Base-by-base conservation (phyloP, 2,888 invertebrate genomes). In the Perizoma affinitatum region DNA sequence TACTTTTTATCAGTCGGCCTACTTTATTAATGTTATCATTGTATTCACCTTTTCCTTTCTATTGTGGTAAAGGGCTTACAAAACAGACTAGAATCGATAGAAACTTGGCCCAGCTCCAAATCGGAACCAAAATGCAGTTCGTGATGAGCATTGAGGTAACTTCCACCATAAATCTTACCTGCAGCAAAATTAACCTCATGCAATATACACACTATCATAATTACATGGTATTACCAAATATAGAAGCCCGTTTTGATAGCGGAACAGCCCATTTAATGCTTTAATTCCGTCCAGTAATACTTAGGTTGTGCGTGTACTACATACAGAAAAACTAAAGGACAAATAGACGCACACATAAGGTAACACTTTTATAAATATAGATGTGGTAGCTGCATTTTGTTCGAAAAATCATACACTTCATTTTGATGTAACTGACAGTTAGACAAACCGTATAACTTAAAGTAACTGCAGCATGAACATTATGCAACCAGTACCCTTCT, bases 81-180 rank as follows among this genome's bases (percentile, higher is more conserved):
- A 60, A 60, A 58, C 42, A 47, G 53, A 34, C 42, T 22, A 42
- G 46, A 68, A 68, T 68, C 66, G 65, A 68, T 68, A 41, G 36
- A 5, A 53, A 40, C n/a, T 59, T 69, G 68, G 68, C 65, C 46
- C 5, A 53, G 50, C 5, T 55, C 68, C 68, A 69, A 67, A 58
- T 63, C 55, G 58, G 66, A 51, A 57, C 48, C 57, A 52, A 64
- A 22, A 65, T 63, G 56, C 59, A 60, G 42, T 64, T 42, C 62
- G 63, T 61, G 62, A 59, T 56, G 49, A 55, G 55, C 44, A 42
- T 43, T 35, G 61, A 40, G 56, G 59, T 54, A 65, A 68, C 61
- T 63, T 58, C 36, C 59, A 63, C 60, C 61, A 69, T 67, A 63
- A 66, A 69, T 67, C 66, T 63, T 51, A 44, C 45, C n/a, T 35